These are phyloP conservation scores for Melikaiella ostensackeni DNA, from an alignment of 2,888 invertebrate species.

Conservation along the genomic window DNA sequence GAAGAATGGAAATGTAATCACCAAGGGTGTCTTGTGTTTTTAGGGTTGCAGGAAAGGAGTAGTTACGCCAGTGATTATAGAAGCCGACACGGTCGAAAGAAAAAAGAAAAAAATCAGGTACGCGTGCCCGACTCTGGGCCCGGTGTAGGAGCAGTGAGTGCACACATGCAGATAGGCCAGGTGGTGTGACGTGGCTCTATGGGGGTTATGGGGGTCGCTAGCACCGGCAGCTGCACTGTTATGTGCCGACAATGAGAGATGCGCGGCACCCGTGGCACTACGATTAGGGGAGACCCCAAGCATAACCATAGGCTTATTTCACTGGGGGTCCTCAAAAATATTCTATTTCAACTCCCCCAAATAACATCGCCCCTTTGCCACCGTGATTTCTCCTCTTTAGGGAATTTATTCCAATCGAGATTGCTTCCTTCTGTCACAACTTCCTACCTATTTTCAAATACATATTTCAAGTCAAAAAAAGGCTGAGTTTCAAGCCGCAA, in stretches of 20 bases:
- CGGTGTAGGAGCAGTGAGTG: constrained; percentile 54
- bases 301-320: constrained; percentile 36
- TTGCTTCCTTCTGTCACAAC: constrained; percentile 1
- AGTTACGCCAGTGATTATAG: constrained; percentile 41
- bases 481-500: no score
- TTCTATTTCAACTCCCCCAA: constrained; percentile 3
- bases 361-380: not conserved
- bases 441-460: no score
- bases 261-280: constrained; percentile 33
- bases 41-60: constrained; percentile 43
- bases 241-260: constrained; percentile 31
- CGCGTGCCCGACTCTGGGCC: constrained; percentile 41
- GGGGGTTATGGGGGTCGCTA: constrained; percentile 31
- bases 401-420: constrained; percentile 29
- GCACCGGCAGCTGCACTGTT: constrained; percentile 21
- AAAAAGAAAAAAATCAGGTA: constrained; percentile 21
- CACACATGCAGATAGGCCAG: constrained; percentile 70
- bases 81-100: constrained; percentile 43
- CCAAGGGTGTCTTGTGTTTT: constrained; percentile 26
- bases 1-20: constrained; percentile 35
- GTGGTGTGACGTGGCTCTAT: constrained; percentile 74
- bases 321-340: constrained; percentile 18
- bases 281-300: constrained; percentile 37
- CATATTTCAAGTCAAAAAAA: no score
- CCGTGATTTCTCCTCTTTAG: constrained; percentile 20